Percentiles rank a stretch among this genome's conserved stretches.
Evolutionary conservation across 1,140 invertebrate genomes (phyloP).

Genomic region (Chrysopa pallens): DNA sequence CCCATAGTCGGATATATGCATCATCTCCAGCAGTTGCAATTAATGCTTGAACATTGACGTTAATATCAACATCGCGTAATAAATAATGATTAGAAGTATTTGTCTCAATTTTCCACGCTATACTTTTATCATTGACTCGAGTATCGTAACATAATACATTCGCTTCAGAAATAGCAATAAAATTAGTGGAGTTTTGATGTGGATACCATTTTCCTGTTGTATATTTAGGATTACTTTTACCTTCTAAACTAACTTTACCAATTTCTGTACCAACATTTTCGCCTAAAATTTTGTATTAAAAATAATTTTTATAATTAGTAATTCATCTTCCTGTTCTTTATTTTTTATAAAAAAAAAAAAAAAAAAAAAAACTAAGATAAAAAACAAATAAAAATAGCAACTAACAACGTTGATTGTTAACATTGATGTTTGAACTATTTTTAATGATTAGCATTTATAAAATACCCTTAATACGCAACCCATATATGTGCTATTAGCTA

Average conservation of each 20-base stretch:
- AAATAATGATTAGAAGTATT: constrained; percentile 26
- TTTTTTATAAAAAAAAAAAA: too few species aligned
- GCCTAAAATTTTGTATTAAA: not conserved
- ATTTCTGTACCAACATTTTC: constrained; percentile 30
- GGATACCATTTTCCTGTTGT: constrained; percentile 86
- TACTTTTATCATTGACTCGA: constrained; percentile 36
- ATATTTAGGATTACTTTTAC: constrained; percentile 56
- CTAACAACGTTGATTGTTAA: too few species aligned
- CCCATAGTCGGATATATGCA: constrained; percentile 89
- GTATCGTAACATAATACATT: constrained; percentile 78
- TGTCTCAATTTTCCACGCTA: not conserved
- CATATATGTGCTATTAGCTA: too few species aligned
- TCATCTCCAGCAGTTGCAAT: constrained; percentile 90
- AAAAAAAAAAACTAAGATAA: too few species aligned
- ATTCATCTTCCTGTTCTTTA: too few species aligned
- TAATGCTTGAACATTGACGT: constrained; percentile 90
- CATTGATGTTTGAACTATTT: too few species aligned
- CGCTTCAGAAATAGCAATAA: constrained; percentile 68
- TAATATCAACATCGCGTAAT: constrained; percentile 86
- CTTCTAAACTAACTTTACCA: constrained; percentile 25
- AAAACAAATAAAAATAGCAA: too few species aligned
- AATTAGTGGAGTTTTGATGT: constrained; percentile 72
- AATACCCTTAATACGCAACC: too few species aligned
- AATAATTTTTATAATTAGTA: too few species aligned
- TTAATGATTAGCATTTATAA: too few species aligned